Conservation (phyloP, 2,888 invertebrate species). For the Toxonevra muliebris region DNA sequence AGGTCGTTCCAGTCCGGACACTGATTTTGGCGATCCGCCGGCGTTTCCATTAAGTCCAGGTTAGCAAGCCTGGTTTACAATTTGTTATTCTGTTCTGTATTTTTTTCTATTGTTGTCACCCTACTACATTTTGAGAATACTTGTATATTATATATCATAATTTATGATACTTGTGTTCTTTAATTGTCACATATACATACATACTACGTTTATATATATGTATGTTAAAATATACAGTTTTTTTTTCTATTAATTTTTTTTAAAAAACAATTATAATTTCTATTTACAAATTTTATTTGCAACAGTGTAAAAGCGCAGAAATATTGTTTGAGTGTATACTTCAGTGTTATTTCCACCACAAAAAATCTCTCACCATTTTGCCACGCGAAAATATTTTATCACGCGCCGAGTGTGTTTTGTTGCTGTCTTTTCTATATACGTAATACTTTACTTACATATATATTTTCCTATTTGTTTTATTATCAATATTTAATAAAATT, state of each 20-base stretch:
- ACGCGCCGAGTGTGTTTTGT: conserved; percentile 35
- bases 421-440: conserved; percentile 25
- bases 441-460: no score
- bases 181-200: no score
- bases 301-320: conserved; percentile 25
- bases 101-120: not conserved
- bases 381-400: conserved; percentile 26
- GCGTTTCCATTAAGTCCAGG: conserved; percentile 66
- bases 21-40: conserved; percentile 63
- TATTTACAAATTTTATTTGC: conserved; percentile 19
- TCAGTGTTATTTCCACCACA: conserved; percentile 51
- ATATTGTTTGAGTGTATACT: conserved; percentile 22
- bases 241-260: not conserved
- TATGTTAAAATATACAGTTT: no score
- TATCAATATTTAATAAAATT: not conserved
- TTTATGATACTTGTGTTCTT: no score
- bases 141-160: not conserved
- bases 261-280: not conserved
- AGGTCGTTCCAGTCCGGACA: conserved; percentile 65
- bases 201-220: no score
- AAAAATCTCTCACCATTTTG: conserved; percentile 6
- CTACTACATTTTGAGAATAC: not conserved
- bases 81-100: conserved; percentile 12
- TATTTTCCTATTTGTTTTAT: not conserved
- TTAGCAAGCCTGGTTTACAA: conserved; percentile 61